phyloP scores from a whole-genome alignment of 2,888 invertebrate species.

The Lycophotia porphyrea region DNA sequence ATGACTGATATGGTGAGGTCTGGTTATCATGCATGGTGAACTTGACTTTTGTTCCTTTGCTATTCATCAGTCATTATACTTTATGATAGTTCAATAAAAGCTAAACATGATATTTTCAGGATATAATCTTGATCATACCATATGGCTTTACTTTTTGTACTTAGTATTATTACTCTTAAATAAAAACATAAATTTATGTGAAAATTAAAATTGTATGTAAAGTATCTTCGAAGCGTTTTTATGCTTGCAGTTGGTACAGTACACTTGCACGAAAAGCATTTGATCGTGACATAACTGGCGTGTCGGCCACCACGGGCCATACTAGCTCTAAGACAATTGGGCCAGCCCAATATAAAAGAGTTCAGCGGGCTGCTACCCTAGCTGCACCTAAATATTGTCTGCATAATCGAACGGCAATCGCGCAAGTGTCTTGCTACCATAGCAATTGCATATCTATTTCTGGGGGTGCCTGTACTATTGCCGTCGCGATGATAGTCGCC shows the following conservation, averaged over 20 bases:
- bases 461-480: neutral
- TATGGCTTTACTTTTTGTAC: conserved; percentile 27
- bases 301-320: neutral
- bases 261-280: conserved; percentile 10
- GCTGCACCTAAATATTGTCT: neutral
- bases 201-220: neutral
- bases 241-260: conserved; percentile 16
- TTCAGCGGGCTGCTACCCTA: neutral
- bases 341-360: neutral
- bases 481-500: neutral
- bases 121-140: conserved; percentile 30
- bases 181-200: conserved; percentile 8
- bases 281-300: neutral
- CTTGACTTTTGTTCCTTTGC: neutral
- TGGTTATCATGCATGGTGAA: neutral
- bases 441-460: neutral
- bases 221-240: neutral
- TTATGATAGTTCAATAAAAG: conserved; percentile 23
- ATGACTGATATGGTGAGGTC: conserved; percentile 1
- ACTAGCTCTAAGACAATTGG: neutral
- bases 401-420: neutral
- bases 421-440: neutral
- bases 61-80: conserved; percentile 12
- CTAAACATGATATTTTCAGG: conserved; percentile 23
- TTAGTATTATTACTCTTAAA: conserved; percentile 11